Evolutionary conservation across 1,140 invertebrate genomes (phyloP), one percentile per base, ranked within the genome.

Genomic region (Lepidurus arcticus): DNA sequence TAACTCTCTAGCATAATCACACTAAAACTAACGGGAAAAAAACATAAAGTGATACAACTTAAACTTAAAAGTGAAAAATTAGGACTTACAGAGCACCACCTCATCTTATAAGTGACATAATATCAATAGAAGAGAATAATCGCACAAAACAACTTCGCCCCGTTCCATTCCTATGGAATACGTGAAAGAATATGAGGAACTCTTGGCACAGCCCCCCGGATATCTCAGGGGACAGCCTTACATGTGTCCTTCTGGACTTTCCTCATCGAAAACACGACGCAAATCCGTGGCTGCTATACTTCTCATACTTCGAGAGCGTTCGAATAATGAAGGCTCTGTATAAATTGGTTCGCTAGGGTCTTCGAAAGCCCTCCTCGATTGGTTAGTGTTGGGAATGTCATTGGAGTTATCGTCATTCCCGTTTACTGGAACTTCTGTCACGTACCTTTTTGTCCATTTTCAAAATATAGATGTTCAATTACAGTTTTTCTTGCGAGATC

Each of bases 291-390:
- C 78, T 78, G 86, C 84, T 82, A 88, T 82, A 86, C 87, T 85
- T 81, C 90, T 84, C 80, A 91, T 84, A 80, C 89, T 89, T 81
- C 92, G 84, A 74, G 92, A 91, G 82, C 93, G 88, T 86, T 96
- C 94, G 82, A 96, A 96, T 10, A 96, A 86, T 1, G 94, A 94
- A 0, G 94, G 94, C 85, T 96, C 94, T 0, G 94, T 96, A 84
- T 96, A 96, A 80, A 96, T 96, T 2, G 94, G 94, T 84, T 96
- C 94, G 82, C 93, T 95, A 10, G 93, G 93, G 84, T 96, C 94
- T 81, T 92, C 90, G 80, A 92, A 93, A 34, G 44, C 73, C 73
- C 78, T 42, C 16, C 47, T 44, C 26, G 65, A 65, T 21, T 65
- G 53, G 53, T 65, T 65, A 21, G 13, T 65, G 53, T 65, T 65